These are phyloP conservation scores for Propithecus perrieri DNA, from an alignment of 2,797 vertebrate species.

Conservation along the genomic window DNA sequence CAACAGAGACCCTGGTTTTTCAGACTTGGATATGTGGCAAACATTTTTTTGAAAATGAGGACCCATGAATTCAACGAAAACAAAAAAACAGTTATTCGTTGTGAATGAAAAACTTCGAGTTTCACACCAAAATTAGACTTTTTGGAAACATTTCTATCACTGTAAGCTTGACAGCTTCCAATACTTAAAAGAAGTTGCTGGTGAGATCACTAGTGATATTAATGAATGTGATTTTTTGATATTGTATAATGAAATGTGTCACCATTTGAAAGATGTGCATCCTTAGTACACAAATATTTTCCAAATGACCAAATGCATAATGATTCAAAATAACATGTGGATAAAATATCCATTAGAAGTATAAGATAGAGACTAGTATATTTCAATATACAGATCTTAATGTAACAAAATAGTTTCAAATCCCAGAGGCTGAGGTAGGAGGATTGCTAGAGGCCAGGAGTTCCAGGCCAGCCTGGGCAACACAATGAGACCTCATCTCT, in stretches of 20 bases:
- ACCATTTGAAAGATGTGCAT: background rate
- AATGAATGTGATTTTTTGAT: background rate
- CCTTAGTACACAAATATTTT: background rate
- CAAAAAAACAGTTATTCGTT: background rate
- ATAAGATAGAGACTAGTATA: background rate
- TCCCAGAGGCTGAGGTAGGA: background rate
- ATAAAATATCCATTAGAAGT: conserved; percentile 32
- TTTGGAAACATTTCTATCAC: background rate
- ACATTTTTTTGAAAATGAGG: no score
- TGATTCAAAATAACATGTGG: background rate
- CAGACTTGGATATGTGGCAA: background rate
- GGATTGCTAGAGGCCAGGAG: no score
- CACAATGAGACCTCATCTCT: no score
- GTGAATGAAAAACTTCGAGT: background rate
- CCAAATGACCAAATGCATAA: background rate
- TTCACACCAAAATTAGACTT: conserved; percentile 30
- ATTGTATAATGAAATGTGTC: background rate
- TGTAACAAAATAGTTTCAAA: conserved; percentile 38
- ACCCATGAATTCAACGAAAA: no score
- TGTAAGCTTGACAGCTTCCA: background rate
- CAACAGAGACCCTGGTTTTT: background rate
- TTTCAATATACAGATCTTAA: conserved; percentile 42
- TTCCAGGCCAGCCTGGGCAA: no score
- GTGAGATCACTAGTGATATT: background rate
- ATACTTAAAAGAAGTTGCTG: background rate